These are phyloP conservation scores for Sparus aurata DNA, from an alignment of 2,797 vertebrate species.

Conservation along the genomic window DNA sequence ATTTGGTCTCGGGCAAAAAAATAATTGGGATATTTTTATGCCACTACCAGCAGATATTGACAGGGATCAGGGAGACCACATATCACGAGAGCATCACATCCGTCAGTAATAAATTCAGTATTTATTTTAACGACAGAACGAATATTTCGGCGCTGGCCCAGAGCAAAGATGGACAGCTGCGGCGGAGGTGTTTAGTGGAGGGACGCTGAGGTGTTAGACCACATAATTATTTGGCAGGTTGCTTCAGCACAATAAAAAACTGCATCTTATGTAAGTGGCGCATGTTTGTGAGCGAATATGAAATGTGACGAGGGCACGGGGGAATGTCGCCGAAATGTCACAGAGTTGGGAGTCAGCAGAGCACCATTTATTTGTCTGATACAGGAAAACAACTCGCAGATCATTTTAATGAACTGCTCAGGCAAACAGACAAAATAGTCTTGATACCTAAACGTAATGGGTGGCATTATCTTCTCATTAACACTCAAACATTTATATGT, in stretches of 20 bases:
- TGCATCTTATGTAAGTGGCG: conserved; percentile 31
- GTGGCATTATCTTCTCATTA: not conserved
- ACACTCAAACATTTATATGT: not conserved
- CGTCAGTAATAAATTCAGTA: not conserved
- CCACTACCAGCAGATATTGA: not conserved
- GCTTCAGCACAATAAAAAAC: conserved; percentile 32
- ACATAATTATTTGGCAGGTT: conserved; percentile 47
- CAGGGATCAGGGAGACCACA: not conserved
- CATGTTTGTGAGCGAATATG: conserved; percentile 15
- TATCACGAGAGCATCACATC: conserved; percentile 1
- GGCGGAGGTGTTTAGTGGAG: conserved; percentile 50
- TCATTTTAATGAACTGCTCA: conserved; percentile 15
- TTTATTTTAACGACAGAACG: conserved; percentile 13
- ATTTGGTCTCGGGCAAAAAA: not conserved
- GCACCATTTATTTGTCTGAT: conserved; percentile 17
- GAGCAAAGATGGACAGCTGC: conserved; percentile 53
- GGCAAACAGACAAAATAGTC: conserved; percentile 3
- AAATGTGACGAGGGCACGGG: conserved; percentile 25
- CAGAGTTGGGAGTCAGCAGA: conserved; percentile 26
- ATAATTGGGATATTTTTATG: conserved; percentile 25
- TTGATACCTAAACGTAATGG: not conserved
- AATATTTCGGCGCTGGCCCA: not conserved
- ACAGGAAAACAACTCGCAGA: conserved; percentile 12
- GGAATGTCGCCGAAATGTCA: conserved; percentile 29
- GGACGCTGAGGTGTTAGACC: conserved; percentile 36